These are phyloP conservation scores for Drosophila cognata DNA, from an alignment of 2,888 invertebrate genomes.

Conservation along the genomic window DNA sequence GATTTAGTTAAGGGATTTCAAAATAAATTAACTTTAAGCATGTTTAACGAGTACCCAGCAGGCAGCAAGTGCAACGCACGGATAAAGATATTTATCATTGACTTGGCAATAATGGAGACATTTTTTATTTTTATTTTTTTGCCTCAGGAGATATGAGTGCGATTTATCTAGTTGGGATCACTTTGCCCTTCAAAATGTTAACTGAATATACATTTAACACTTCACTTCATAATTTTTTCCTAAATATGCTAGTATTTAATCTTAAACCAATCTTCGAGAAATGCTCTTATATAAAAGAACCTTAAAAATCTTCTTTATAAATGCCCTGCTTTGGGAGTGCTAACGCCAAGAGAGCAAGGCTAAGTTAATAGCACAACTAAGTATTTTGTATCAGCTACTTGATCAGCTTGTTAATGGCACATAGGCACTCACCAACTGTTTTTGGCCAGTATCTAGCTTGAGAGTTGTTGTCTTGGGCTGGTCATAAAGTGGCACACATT, in stretches of 20 bases:
- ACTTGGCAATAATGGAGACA: neutral
- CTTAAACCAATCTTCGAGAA: neutral
- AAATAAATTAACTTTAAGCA: conserved; percentile 62
- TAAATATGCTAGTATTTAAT: neutral
- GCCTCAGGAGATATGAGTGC: neutral
- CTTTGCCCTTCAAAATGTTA: neutral
- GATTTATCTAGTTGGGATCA: fast-evolving
- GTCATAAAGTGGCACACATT: conserved; percentile 45
- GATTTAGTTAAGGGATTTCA: conserved; percentile 79
- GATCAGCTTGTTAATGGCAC: conserved; percentile 50
- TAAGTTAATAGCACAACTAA: conserved; percentile 15
- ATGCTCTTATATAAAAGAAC: neutral
- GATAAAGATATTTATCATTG: neutral
- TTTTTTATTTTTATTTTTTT: neutral
- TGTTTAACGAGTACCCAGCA: conserved; percentile 5
- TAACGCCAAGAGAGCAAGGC: neutral
- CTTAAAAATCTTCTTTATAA: neutral
- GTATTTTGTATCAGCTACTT: conserved; percentile 42
- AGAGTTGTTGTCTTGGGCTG: conserved; percentile 24
- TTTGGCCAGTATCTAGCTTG: conserved; percentile 23
- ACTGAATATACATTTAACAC: neutral
- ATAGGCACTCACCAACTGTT: conserved; percentile 2
- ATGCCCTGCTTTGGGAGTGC: neutral
- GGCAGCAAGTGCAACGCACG: neutral
- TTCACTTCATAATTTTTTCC: neutral